These are phyloP conservation scores for Tachina grossa DNA, from an alignment of 2,888 invertebrate genomes.

Conservation along the genomic window DNA sequence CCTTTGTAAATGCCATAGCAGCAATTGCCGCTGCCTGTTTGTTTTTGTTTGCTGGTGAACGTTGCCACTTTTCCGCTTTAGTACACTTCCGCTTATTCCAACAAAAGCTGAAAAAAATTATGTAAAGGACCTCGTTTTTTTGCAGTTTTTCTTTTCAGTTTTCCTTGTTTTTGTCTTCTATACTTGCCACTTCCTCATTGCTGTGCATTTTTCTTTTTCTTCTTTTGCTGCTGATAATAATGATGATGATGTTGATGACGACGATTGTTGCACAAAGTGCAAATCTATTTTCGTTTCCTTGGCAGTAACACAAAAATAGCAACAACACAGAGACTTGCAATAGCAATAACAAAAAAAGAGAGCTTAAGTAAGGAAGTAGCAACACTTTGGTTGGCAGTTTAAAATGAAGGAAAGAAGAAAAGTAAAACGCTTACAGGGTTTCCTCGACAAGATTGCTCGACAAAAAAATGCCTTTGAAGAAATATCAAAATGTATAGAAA, in stretches of 20 bases:
- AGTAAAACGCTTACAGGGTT: slow-evolving; percentile 32
- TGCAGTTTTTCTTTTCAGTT: neutral
- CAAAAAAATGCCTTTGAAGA: neutral
- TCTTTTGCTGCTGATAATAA: slow-evolving; percentile 1
- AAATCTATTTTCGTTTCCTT: slow-evolving; percentile 61
- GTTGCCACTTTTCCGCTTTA: slow-evolving; percentile 64
- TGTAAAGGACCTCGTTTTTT: slow-evolving; percentile 26
- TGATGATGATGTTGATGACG: no score
- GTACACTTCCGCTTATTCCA: slow-evolving; percentile 61
- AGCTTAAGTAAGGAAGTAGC: slow-evolving; percentile 13
- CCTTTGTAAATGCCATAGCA: slow-evolving; percentile 46
- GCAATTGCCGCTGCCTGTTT: slow-evolving; percentile 37
- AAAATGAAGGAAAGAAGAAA: neutral
- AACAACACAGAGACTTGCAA: slow-evolving; percentile 13
- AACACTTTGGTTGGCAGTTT: slow-evolving; percentile 6
- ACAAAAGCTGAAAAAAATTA: slow-evolving; percentile 9
- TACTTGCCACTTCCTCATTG: slow-evolving; percentile 51
- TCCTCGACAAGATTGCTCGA: slow-evolving; percentile 44
- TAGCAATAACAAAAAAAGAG: neutral
- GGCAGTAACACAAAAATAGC: slow-evolving; percentile 34
- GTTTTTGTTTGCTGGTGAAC: slow-evolving; percentile 56
- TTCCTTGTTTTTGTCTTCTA: slow-evolving; percentile 45
- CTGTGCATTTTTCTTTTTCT: neutral
- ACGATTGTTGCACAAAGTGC: slow-evolving; percentile 67
- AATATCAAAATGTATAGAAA: neutral